A percentile compares a stretch with the other conserved stretches of the same genome.
Evolutionary conservation across 2,888 invertebrate species (phyloP).

Genomic region (Thymelicus acteon): DNA sequence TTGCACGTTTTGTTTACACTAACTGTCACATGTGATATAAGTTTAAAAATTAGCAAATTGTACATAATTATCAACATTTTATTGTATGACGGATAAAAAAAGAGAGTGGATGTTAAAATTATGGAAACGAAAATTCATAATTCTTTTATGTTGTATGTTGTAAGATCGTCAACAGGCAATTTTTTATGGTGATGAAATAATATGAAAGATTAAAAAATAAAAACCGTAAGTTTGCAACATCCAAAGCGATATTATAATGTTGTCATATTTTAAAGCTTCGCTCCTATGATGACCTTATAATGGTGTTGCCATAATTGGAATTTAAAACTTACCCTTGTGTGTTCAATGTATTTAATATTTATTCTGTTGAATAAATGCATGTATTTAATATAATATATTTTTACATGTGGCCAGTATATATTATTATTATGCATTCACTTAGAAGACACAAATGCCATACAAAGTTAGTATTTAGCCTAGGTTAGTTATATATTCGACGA

Average conservation of each 20-base stretch:
- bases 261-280: not conserved
- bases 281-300: not conserved
- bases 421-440: conserved; percentile 38
- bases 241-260: no score
- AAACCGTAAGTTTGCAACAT: no score
- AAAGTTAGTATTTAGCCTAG: conserved; percentile 32
- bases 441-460: conserved; percentile 38
- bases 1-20: conserved; percentile 40
- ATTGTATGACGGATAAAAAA: not conserved
- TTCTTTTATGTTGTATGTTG: not conserved
- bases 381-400: conserved; percentile 24
- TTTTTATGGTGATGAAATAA: no score
- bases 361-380: not conserved
- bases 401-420: conserved; percentile 44
- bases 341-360: conserved; percentile 14
- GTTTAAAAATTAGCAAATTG: conserved; percentile 24
- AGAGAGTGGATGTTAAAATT: not conserved
- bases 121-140: not conserved
- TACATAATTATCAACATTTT: conserved; percentile 5
- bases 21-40: conserved; percentile 35
- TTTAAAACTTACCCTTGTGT: not conserved
- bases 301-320: not conserved
- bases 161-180: not conserved
- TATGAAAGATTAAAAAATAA: not conserved
- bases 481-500: conserved; percentile 25